Base-by-base conservation (phyloP, 2,113 vertebrate species). In the Equus quagga region DNA sequence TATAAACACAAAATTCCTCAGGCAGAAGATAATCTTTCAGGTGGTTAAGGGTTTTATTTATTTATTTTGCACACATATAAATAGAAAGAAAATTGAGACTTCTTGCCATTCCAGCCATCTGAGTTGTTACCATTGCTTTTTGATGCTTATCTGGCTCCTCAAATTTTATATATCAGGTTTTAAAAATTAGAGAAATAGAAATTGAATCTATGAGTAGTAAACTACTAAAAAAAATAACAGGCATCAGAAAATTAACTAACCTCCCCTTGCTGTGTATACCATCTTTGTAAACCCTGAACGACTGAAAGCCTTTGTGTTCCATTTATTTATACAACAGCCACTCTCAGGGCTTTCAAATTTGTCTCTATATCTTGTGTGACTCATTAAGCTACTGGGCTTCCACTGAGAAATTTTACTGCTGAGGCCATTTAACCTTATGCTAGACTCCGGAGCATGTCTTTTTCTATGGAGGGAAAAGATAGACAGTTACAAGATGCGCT, bases 1-100 rank as follows among this genome's bases (percentile, higher is more conserved):
- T 97, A 91, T 60, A 96, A 86, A 94, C 75, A 97, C 28, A 85
- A 64, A 96, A 89, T 82, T 96, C 90, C 96, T 98, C 41, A 96
- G 91, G 81, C 23, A 94, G 62, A 95, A 75, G 96, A 96, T 96
- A 96, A 97, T 31, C 49, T 95, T 98, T 95, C 75, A 94, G 14
- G 73, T 89, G 82, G 4, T 46, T 41, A 90, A 89, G 58, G 69
- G 2, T 91, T 24, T 83, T 97, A 96, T 89, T 72, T 56, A 56
- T n/a, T 88, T 93, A 8, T 65, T 10, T 31, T 97, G 70, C 73
- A 93, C 28, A 5, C 23, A 19, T 51, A 54, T 81, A 81, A 81
- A 62, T 11, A 75, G 44, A 92, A 75, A 95, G 72, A 94, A 91
- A 51, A 80, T 78, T 72, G 49, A 97, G 70, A 83, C 33, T 5